Evolutionary conservation across 2,797 vertebrate genomes (phyloP).

Genomic region (Hydrolagus colliei): DNA sequence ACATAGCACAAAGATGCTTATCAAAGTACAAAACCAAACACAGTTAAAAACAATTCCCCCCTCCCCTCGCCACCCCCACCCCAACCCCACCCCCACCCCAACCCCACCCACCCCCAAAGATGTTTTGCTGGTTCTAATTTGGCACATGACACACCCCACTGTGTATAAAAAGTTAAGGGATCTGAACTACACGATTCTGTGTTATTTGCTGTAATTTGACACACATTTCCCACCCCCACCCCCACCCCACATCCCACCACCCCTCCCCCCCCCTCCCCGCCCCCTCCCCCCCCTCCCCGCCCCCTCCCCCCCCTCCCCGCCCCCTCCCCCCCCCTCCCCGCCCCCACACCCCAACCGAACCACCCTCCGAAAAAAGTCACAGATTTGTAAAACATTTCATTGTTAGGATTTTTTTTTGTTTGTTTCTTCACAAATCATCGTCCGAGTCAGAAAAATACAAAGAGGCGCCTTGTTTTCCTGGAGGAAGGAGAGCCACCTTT

Average conservation of each 20-base stretch:
- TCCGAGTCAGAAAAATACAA: constrained; percentile 35
- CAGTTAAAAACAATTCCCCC: constrained; percentile 42
- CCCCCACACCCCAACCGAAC: background rate
- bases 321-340: background rate
- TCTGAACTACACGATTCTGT: constrained; percentile 5
- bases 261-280: background rate
- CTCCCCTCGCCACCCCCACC: background rate
- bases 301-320: background rate
- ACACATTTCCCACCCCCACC: constrained; percentile 42
- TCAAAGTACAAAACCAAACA: constrained; percentile 47
- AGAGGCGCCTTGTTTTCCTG: background rate
- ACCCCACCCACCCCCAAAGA: background rate
- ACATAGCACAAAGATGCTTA: constrained; percentile 45
- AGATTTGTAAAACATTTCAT: constrained; percentile 41
- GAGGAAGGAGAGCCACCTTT: too few relatives aligned
- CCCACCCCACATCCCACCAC: background rate
- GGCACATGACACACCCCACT: constrained; percentile 72
- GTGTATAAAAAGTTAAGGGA: constrained; percentile 21
- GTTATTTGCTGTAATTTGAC: constrained; percentile 39
- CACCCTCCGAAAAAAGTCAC: background rate
- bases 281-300: background rate
- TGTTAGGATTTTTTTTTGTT: constrained; percentile 54
- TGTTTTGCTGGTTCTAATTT: constrained; percentile 71
- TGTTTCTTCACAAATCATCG: constrained; percentile 68
- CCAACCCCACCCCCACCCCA: background rate